These are phyloP conservation scores for Trematomus loennbergii DNA, from an alignment of 2,113 vertebrate genomes.

Conservation along the genomic window DNA sequence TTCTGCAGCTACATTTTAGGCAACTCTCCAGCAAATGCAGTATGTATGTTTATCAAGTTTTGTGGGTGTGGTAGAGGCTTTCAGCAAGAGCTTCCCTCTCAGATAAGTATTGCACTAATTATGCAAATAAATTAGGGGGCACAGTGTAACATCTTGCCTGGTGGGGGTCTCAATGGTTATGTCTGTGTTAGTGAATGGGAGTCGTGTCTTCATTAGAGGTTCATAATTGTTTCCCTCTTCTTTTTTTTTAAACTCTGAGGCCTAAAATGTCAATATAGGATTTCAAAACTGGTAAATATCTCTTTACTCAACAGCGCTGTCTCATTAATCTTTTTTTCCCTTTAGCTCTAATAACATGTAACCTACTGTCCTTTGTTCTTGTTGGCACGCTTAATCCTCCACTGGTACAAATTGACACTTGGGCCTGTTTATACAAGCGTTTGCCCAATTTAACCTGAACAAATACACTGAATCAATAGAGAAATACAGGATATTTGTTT, in stretches of 20 bases:
- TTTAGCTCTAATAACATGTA: constrained; percentile 29
- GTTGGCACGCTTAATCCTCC: constrained; percentile 44
- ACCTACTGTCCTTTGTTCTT: constrained; percentile 34
- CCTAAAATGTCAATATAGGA: background rate
- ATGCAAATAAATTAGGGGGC: constrained; percentile 1
- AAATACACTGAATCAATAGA: constrained; percentile 78
- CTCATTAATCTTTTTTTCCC: constrained; percentile 43
- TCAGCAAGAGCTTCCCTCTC: background rate
- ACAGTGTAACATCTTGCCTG: background rate
- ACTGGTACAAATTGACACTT: constrained; percentile 50
- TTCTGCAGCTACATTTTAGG: background rate
- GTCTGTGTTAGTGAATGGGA: background rate
- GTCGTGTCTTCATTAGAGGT: constrained; percentile 11
- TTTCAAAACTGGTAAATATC: background rate
- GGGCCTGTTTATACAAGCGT: constrained; percentile 49
- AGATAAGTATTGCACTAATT: background rate
- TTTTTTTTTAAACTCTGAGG: background rate
- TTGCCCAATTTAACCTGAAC: constrained; percentile 63
- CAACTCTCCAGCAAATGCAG: background rate
- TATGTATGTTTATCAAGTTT: constrained; percentile 22
- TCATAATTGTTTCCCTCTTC: constrained; percentile 5
- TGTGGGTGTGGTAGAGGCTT: constrained; percentile 17
- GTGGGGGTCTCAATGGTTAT: background rate
- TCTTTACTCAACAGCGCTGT: background rate
- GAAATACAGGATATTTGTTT: constrained; percentile 78